Evolutionary conservation across 92 coral and sea anemone species (phyloP), one percentile per base, ranked within the genome.

Genomic region (Chrysogorgia sp.): DNA sequence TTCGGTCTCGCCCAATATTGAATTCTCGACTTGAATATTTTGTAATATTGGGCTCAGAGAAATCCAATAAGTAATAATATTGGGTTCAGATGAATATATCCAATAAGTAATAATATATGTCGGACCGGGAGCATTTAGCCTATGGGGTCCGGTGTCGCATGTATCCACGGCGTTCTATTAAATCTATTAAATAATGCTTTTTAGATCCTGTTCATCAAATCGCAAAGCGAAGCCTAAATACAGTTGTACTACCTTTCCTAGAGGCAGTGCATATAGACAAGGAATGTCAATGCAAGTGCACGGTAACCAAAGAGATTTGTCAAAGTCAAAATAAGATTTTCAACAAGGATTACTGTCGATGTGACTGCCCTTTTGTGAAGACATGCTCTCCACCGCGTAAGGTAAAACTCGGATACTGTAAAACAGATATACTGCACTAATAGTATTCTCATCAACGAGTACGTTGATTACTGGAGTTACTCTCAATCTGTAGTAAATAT

Each of bases 151-250:
- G 14, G 37, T 29, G 1, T 41, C 7, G 41, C 2, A 7, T 33
- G 41, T 8, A 63, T 31, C 0, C 26, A 13, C 17, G 7, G 13
- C 2, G 26, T 59, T 20, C 2, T 28, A 24, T 59, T 20, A 15
- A n/a, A 26, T 26, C n/a, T n/a, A n/a, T 17, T 59, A 21, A 26
- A 0, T 25, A 15, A 21, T 21, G 7, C 17, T 65, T 65, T 68
- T 47, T 40, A 68, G 75, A 68, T 21, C 75, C 75, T 10, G 10
- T 43, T 68, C 75, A 68, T 55, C 58, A 41, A 24, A 41, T 68
- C 10, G 45, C 12, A 20, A 68, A 68, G 13, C 75, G 75, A 21
- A 68, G 75, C 34, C 2, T 2, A 7, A 47, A n/a, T 7, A 33
- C n/a, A 19, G 31, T 4, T 13, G 20, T 24, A 24, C 58, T 20